Evolutionary conservation across 2,113 vertebrate species (phyloP), one percentile per base, ranked within the genome.

Genomic region (Catharus minimus): DNA sequence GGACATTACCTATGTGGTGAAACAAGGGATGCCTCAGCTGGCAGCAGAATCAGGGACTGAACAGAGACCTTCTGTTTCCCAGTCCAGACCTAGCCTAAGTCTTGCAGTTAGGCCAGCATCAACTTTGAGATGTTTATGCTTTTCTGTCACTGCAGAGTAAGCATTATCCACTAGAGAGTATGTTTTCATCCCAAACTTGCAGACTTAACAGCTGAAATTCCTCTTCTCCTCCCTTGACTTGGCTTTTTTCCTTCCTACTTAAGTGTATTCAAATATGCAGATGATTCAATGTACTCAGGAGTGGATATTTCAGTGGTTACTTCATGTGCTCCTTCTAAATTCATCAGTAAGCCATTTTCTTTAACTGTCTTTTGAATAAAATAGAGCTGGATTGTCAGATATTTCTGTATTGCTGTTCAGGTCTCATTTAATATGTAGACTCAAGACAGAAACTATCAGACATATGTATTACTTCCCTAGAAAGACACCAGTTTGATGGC

Each of bases 281-380:
- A 89, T 84, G 56, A 24, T 84, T 89, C 83, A 69, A 14, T 72
- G 58, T 88, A 65, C 41, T 84, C 46, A 65, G 46, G 15, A 81
- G 21, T 73, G 52, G 65, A 69, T 88, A 64, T 86, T 93, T 90
- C 66, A 78, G 61, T 57, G 43, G 38, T 94, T 83, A 94, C 80
- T 87, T 84, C 74, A 86, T 5, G 7, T 55, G 23, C 2, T 89
- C 13, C 61, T 67, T 52, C 61, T 56, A 66, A 82, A 82, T 58
- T 86, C 41, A 28, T 55, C 27, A 82, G 39, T 86, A 84, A 75
- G 28, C 23, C 27, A 50, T 88, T 75, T 88, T 74, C 68, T 75
- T 92, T 66, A 82, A 57, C 39, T 62, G 33, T 57, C 28, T 84
- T 86, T 91, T 90, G 91, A 83, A 94, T 81, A 77, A 83, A 91